Percentiles rank a stretch among this genome's conserved stretches.
phyloP scores from a whole-genome alignment of 1,140 invertebrate species.

The Aphis gossypii region DNA sequence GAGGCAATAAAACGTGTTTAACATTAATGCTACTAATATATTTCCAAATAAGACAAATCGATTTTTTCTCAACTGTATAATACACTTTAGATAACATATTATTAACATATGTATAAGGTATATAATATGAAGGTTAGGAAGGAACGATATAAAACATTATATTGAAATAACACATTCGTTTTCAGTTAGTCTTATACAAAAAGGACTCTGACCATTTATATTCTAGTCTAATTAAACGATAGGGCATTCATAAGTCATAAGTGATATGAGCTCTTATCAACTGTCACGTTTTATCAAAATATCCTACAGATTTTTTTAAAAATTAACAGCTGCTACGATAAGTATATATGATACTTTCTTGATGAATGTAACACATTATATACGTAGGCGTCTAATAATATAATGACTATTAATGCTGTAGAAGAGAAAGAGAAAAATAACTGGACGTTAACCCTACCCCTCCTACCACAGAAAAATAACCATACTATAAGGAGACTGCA shows the following conservation, averaged over 20 bases:
- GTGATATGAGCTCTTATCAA: neutral
- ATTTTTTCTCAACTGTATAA: neutral
- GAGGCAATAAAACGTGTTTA: neutral
- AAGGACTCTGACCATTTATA: conserved; percentile 12
- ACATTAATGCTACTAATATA: neutral
- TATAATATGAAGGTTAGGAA: neutral
- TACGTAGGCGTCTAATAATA: neutral
- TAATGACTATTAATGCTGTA: neutral
- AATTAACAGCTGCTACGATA: neutral
- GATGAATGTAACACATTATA: neutral
- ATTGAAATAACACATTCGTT: neutral
- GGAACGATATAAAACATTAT: neutral
- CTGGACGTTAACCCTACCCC: conserved; percentile 14
- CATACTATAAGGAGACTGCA: neutral
- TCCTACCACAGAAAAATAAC: neutral
- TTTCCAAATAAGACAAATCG: neutral
- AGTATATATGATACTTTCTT: neutral
- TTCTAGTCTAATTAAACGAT: neutral
- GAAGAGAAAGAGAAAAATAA: conserved; percentile 41
- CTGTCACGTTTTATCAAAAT: conserved; percentile 3
- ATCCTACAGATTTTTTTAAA: neutral
- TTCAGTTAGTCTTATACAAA: neutral
- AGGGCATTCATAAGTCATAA: neutral
- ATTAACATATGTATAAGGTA: neutral
- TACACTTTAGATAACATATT: conserved; percentile 2